Evolutionary conservation across 1,140 invertebrate genomes (phyloP).

Genomic region (Spodoptera litura): DNA sequence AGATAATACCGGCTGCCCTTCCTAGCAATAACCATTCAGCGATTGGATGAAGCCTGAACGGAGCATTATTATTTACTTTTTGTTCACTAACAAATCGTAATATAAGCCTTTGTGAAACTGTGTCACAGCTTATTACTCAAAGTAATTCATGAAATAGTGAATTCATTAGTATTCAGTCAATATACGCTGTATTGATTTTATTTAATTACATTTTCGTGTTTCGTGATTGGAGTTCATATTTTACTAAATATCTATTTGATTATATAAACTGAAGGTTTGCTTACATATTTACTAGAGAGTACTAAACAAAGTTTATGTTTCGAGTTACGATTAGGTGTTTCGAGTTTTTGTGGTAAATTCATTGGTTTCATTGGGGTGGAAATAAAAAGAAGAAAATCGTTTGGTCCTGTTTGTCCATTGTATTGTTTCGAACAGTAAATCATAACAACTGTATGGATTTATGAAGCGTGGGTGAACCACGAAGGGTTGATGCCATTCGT

Average conservation of each 20-base stretch:
- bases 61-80: slow-evolving; percentile 43
- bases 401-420: slow-evolving; percentile 14
- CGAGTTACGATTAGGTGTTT: neutral
- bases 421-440: slow-evolving; percentile 35
- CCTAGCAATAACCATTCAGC: slow-evolving; percentile 51
- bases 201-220: neutral
- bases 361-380: slow-evolving; percentile 17
- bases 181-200: slow-evolving; percentile 10
- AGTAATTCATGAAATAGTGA: neutral
- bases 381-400: slow-evolving; percentile 2
- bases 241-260: neutral
- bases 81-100: slow-evolving; percentile 20
- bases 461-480: neutral
- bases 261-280: neutral
- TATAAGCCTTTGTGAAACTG: neutral
- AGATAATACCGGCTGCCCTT: slow-evolving; percentile 71
- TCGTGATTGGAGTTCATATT: neutral
- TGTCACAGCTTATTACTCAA: neutral
- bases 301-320: neutral
- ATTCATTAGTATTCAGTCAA: slow-evolving; percentile 5
- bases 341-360: slow-evolving; percentile 7
- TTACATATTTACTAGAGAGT: neutral
- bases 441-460: slow-evolving; percentile 26
- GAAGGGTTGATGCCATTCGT: slow-evolving; percentile 6
- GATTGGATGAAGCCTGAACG: slow-evolving; percentile 26